These are phyloP conservation scores for Nycticorax nycticorax DNA, from an alignment of 2,113 vertebrate genomes.

Conservation along the genomic window DNA sequence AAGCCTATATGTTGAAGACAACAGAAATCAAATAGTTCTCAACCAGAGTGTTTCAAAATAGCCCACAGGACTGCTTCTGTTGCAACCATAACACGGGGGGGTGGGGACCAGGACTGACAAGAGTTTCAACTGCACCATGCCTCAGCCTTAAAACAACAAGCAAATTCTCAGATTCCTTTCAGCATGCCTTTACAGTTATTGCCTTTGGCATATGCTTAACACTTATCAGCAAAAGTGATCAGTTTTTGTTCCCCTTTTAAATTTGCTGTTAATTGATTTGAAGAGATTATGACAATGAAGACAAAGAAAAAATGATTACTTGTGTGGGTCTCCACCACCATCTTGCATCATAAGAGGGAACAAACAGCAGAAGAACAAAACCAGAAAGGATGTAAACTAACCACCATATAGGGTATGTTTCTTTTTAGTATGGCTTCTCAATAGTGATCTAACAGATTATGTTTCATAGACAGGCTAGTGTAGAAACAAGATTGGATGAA, in stretches of 20 bases:
- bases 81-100: neutral
- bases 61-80: neutral
- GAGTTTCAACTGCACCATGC: neutral
- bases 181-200: neutral
- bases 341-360: neutral
- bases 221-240: slow-evolving; percentile 2
- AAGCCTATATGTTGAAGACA: neutral
- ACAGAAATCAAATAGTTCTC: neutral
- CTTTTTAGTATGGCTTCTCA: neutral
- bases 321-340: neutral
- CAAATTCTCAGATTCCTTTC: neutral
- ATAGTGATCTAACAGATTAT: neutral
- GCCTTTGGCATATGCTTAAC: neutral
- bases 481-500: neutral
- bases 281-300: neutral
- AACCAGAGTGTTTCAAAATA: neutral
- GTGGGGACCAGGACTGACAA: neutral
- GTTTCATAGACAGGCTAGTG: neutral
- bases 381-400: neutral
- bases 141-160: neutral
- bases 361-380: neutral
- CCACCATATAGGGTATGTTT: neutral
- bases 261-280: neutral
- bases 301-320: neutral
- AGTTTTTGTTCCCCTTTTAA: neutral